phyloP scores from a whole-genome alignment of 2,888 invertebrate species.

The Macaria notata region DNA sequence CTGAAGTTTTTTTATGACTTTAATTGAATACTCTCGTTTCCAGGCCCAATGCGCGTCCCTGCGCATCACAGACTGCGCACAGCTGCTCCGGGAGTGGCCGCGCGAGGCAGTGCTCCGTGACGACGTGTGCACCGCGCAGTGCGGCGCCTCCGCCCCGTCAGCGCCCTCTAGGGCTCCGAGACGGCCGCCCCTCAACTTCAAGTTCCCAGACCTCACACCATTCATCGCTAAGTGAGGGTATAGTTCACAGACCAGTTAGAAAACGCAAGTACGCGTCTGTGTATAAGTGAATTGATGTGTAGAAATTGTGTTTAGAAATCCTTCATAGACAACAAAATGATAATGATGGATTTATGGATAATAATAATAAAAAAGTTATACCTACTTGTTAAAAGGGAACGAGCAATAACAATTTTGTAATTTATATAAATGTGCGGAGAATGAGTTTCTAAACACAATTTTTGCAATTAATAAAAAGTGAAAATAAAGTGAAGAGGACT shows the following conservation, averaged over 20 bases:
- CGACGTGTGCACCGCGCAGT: slow-evolving; percentile 95
- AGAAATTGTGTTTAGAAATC: slow-evolving; percentile 2
- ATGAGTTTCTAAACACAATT: neutral
- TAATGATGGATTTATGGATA: too few species aligned
- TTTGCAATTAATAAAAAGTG: neutral
- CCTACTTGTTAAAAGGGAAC: too few species aligned
- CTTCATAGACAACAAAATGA: too few species aligned
- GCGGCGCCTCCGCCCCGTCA: slow-evolving; percentile 85
- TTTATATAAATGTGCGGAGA: too few species aligned
- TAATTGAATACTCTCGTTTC: neutral
- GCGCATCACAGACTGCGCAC: slow-evolving; percentile 93
- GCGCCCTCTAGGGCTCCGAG: slow-evolving; percentile 56
- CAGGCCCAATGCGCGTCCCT: slow-evolving; percentile 95
- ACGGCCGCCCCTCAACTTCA: slow-evolving; percentile 83
- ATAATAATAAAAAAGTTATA: too few species aligned
- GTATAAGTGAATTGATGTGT: too few species aligned
- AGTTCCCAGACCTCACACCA: slow-evolving; percentile 89
- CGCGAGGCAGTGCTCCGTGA: slow-evolving; percentile 91
- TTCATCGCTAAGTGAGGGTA: slow-evolving; percentile 82
- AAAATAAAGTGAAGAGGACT: slow-evolving; percentile 6
- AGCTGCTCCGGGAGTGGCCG: slow-evolving; percentile 91
- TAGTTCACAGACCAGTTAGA: too few species aligned
- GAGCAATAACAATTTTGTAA: too few species aligned
- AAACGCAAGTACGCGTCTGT: too few species aligned
- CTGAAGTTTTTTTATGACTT: too few species aligned